Percentiles rank a stretch among this genome's conserved stretches.
Conservation (phyloP, 2,888 invertebrate genomes). For the Tachystola acroxantha region DNA sequence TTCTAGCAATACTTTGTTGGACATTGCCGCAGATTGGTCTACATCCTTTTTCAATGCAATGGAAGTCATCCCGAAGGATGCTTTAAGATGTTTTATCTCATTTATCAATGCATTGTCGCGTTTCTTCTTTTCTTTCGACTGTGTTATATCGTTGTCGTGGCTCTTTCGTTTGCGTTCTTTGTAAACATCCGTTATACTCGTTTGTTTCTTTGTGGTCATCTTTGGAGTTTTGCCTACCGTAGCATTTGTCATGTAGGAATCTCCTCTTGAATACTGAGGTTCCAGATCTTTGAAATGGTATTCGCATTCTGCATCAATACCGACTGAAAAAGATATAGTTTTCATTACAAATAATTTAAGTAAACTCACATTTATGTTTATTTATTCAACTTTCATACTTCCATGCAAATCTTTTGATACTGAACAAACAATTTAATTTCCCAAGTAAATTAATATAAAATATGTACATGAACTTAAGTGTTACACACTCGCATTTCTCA, state of each 20-base stretch:
- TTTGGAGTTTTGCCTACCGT: constrained; percentile 5
- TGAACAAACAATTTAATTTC: too few relatives aligned
- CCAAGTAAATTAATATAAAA: too few relatives aligned
- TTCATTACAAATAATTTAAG: too few relatives aligned
- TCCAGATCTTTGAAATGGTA: constrained; percentile 45
- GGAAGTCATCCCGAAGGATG: constrained; percentile 40
- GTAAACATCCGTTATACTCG: constrained; percentile 36
- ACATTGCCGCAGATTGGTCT: constrained; percentile 22
- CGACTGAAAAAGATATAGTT: constrained; percentile 69
- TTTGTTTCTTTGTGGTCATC: constrained; percentile 26
- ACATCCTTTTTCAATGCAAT: constrained; percentile 33
- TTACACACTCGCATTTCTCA: too few relatives aligned
- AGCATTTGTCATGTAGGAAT: constrained; percentile 1
- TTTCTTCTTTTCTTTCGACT: constrained; percentile 57
- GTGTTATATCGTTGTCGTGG: constrained; percentile 25
- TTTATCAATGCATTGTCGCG: constrained; percentile 43
- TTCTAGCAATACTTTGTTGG: constrained; percentile 24
- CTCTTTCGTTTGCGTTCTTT: constrained; percentile 52
- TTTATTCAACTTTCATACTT: too few relatives aligned
- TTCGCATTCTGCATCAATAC: constrained; percentile 65
- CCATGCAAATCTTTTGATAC: too few relatives aligned
- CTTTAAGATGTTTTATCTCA: constrained; percentile 44
- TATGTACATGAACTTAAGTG: too few relatives aligned
- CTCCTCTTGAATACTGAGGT: constrained; percentile 12
- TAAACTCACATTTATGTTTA: too few relatives aligned